Base-by-base conservation (phyloP, 2,888 invertebrate species). In the Chironomus riparius region DNA sequence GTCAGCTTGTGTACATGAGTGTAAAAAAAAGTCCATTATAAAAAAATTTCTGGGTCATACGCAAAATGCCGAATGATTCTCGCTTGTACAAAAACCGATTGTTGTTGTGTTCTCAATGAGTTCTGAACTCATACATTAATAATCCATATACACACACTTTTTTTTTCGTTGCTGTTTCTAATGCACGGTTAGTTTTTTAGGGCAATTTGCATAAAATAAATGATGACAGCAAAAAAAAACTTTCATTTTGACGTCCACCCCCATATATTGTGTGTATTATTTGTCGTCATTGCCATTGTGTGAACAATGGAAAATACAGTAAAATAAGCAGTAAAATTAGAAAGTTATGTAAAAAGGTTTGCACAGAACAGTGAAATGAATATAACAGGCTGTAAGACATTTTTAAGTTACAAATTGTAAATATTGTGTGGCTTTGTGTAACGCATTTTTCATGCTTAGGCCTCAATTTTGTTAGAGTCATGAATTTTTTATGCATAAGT, bases 221-320 rank as follows among this genome's bases (percentile, higher is more conserved):
- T 65, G 65, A 65, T 65, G 65, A 65, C 65, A 65, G 56, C n/a
- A 7, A 50, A 56, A n/a, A n/a, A 18, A 72, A 74, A 74, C 74
- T 74, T 74, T 74, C 74, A 74, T 74, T 74, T 38, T 74, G 24
- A 65, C 22, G 74, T 74, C 74, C 74, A 68, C 74, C 74, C 74
- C 47, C 74, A 68, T 65, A 24, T 65, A 24, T 65, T 65, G 21
- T 13, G 13, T 65, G 21, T 65, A 3, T 13, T 24, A 12, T 24
- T 65, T 65, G 24, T 65, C 65, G 24, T 65, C 65, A 24, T 65
- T 65, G 65, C 21, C 65, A 65, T 65, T 21, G 13, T 13, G 18
- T 13, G 62, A 18, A 22, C 62, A 24, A 12, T 21, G 21, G 38
- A 38, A n/a, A 38, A 7, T 38, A 38, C 38, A 38, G 65, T 24